Percentiles rank a stretch among this genome's conserved stretches.
phyloP scores from a whole-genome alignment of 2,888 invertebrate genomes.

The Drosophila birchii region DNA sequence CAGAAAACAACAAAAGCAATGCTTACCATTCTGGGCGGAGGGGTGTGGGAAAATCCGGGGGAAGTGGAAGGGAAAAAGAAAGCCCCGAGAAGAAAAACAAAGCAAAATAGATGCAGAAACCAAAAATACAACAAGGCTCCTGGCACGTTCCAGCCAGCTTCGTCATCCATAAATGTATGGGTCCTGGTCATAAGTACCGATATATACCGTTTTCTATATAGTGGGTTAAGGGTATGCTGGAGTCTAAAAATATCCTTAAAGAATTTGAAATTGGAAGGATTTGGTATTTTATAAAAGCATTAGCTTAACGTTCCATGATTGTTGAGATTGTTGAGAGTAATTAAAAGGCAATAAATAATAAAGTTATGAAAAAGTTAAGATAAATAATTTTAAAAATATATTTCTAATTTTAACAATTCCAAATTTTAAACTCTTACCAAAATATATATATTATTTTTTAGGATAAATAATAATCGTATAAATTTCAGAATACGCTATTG shows the following conservation, averaged over 20 bases:
- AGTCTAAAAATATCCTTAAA: background rate
- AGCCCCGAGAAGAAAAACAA: conserved; percentile 18
- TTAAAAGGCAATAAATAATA: background rate
- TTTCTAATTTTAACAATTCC: background rate
- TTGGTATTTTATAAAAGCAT: background rate
- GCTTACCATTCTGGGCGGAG: background rate
- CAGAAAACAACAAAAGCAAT: conserved; percentile 52
- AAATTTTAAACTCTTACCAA: background rate
- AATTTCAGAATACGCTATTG: background rate
- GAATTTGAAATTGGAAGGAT: background rate
- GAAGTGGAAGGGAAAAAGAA: background rate
- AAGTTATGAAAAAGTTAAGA: background rate
- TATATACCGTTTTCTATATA: conserved; percentile 11
- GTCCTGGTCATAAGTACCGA: conserved; percentile 48
- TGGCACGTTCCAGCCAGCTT: conserved; percentile 42
- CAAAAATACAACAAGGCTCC: conserved; percentile 18
- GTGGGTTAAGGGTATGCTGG: background rate
- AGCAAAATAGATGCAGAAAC: conserved; percentile 30
- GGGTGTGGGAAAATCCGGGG: background rate
- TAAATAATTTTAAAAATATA: background rate
- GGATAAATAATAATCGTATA: background rate
- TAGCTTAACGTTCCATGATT: background rate
- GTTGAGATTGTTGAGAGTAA: background rate
- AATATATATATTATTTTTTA: background rate
- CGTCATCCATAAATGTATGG: conserved; percentile 50